phyloP scores from a whole-genome alignment of 1,140 invertebrate species.

The Pararge aegeria region DNA sequence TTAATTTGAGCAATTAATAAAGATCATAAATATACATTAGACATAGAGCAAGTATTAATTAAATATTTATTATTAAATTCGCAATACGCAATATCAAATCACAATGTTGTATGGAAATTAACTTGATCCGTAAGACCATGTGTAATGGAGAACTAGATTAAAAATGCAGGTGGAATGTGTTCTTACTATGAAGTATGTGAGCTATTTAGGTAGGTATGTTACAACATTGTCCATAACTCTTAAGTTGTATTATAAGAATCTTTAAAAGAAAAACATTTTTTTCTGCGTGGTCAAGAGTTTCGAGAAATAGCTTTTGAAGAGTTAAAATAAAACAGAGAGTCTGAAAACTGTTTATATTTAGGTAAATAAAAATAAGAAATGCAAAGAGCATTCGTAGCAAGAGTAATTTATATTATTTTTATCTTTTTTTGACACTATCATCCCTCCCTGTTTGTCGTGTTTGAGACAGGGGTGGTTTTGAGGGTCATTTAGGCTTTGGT shows the following conservation, averaged over 20 bases:
- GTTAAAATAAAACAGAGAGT: not conserved
- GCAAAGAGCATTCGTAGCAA: slow-evolving; percentile 38
- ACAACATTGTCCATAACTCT: not conserved
- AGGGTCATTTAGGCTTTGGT: slow-evolving; percentile 37
- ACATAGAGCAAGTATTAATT: not conserved
- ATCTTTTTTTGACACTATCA: slow-evolving; percentile 81
- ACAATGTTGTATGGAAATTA: slow-evolving; percentile 16
- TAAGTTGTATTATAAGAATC: not conserved
- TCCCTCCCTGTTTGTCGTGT: slow-evolving; percentile 58
- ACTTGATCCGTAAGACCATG: not conserved
- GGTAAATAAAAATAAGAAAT: slow-evolving; percentile 12
- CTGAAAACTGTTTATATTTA: no score
- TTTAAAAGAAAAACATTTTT: not conserved
- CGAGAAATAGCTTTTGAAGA: not conserved
- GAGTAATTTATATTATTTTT: slow-evolving; percentile 78
- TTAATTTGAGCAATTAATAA: no score
- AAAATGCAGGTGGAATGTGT: not conserved
- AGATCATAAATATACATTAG: no score
- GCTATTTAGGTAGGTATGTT: not conserved
- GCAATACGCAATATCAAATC: not conserved
- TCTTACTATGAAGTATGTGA: not conserved
- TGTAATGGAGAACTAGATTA: not conserved
- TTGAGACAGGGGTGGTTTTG: slow-evolving; percentile 62
- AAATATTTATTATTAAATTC: not conserved
- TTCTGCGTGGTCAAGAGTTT: not conserved